Evolutionary conservation across 1,140 invertebrate genomes (phyloP), one percentile per base, ranked within the genome.

Genomic region (Drosophila murphyi): DNA sequence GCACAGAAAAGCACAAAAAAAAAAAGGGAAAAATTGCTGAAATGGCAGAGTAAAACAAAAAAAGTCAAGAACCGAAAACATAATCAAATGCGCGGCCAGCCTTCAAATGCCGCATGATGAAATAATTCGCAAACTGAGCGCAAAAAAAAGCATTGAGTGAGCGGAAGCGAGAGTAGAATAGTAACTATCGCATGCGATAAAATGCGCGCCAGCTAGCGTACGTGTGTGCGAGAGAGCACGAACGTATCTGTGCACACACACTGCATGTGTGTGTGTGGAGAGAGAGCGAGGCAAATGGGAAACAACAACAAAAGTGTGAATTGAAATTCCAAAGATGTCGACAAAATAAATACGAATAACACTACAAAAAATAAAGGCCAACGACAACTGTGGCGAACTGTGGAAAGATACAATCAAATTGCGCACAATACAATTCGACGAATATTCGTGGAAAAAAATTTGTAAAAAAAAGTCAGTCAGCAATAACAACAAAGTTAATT

Each of bases 321-420:
- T 91, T 91, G 88, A 88, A 91, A 91, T 91, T 91, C 88, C 88
- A 91, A 85, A 87, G 82, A 83, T 82, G 87, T 90, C 82, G 80
- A 83, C 83, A 90, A 90, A 90, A 76, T 76, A 87, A 90, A 82
- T 74, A 86, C 77, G 71, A 76, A 78, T 61, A 70, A 79, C 65
- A 72, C 20, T 20, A 82, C 56, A 57, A 68, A 52, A 59, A 32
- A 20, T 20, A 51, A 55, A 59, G 61, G 35, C 35, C 47, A 76
- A 64, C 55, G 65, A 63, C 35, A 73, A 64, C 64, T 78, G 60
- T 59, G 20, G 20, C 20, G 39, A 81, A 74, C 78, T 62, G 57
- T 86, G 72, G 76, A 88, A 88, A 88, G 80, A 78, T 89, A 80
- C 80, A 88, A 83, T 82, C 89, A 87, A 87, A 82, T 62, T 87